Conservation (phyloP, 2,888 invertebrate species). For the Ceramica pisi region DNA sequence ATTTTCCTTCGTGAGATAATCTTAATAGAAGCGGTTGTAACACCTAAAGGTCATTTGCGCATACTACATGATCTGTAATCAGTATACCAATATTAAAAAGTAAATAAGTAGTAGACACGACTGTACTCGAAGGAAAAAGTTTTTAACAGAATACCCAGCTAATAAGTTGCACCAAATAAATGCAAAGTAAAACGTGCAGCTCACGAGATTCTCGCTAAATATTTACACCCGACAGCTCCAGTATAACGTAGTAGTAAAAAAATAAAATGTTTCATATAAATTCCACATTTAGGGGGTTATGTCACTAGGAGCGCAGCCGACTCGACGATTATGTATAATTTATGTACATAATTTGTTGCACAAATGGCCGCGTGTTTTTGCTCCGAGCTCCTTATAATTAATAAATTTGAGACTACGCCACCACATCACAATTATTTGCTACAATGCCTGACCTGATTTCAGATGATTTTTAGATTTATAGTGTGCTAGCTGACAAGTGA, state of each 20-base stretch:
- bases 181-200: slow-evolving; percentile 1
- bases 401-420: slow-evolving; percentile 63
- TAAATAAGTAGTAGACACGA: too few relatives aligned
- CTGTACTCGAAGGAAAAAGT: too few relatives aligned
- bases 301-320: slow-evolving; percentile 68
- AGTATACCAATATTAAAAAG: too few relatives aligned
- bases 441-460: slow-evolving; percentile 49
- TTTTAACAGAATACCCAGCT: not conserved
- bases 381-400: slow-evolving; percentile 68
- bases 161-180: slow-evolving; percentile 10
- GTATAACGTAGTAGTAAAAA: slow-evolving; percentile 39
- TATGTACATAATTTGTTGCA: slow-evolving; percentile 77
- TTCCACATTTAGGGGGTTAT: slow-evolving; percentile 61
- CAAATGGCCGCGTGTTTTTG: slow-evolving; percentile 72
- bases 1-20: too few relatives aligned
- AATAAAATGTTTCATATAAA: slow-evolving; percentile 64
- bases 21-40: too few relatives aligned
- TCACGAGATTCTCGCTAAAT: not conserved
- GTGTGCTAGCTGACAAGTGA: too few relatives aligned
- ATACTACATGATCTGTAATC: too few relatives aligned
- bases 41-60: too few relatives aligned
- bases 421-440: slow-evolving; percentile 49
- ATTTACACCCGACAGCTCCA: slow-evolving; percentile 28
- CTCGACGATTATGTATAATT: slow-evolving; percentile 74
- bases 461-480: too few relatives aligned